Evolutionary conservation across 2,888 invertebrate genomes (phyloP).

Genomic region (Alloscopus bannaensis): DNA sequence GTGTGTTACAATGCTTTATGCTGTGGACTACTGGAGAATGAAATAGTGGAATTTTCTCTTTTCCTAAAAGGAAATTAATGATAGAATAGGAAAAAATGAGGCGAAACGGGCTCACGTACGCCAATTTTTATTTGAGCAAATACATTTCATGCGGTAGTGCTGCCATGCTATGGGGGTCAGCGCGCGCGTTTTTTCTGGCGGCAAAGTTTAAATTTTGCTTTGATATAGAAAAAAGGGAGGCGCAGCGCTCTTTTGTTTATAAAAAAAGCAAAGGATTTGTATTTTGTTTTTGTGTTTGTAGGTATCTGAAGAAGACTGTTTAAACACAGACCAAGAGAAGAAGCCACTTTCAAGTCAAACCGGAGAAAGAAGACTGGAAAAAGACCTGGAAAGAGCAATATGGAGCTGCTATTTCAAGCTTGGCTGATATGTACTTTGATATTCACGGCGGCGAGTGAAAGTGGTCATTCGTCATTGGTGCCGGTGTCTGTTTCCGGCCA

Average conservation of each 20-base stretch:
- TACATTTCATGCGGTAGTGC: conserved; percentile 21
- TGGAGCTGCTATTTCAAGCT: conserved; percentile 51
- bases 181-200: conserved; percentile 17
- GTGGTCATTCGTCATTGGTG: conserved; percentile 65
- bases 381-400: conserved; percentile 26
- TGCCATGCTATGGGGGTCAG: too few species aligned
- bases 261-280: too few species aligned
- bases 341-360: too few species aligned
- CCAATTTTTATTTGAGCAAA: conserved; percentile 36
- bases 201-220: neutral
- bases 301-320: too few species aligned
- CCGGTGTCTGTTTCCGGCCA: conserved; percentile 51
- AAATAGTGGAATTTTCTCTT: neutral
- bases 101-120: conserved; percentile 38
- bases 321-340: neutral
- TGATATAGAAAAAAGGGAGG: neutral
- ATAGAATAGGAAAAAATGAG: conserved; percentile 45
- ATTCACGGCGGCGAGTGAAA: conserved; percentile 65
- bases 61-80: conserved; percentile 41
- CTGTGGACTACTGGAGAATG: too few species aligned
- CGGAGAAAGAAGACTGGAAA: too few species aligned
- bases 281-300: too few species aligned
- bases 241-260: too few species aligned
- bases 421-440: conserved; percentile 63
- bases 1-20: too few species aligned